Percentiles rank a stretch among this genome's conserved stretches.
These are phyloP conservation scores for Caenorhabditis parvicauda DNA, from an alignment of 2,888 invertebrate genomes.

Conservation along the genomic window DNA sequence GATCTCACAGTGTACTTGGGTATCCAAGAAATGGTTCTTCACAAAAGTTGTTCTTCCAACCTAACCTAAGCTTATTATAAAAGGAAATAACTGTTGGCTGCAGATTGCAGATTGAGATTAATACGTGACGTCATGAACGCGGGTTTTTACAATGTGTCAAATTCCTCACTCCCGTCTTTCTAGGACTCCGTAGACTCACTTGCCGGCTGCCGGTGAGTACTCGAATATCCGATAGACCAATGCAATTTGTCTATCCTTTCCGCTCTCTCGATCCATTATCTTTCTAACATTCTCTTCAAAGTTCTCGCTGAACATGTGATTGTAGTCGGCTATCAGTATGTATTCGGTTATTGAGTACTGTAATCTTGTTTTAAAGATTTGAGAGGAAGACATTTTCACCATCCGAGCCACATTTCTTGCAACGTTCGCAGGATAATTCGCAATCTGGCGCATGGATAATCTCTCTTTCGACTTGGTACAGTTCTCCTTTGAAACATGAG, in stretches of 20 bases:
- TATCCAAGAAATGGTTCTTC: too few species aligned
- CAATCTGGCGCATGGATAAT: background rate
- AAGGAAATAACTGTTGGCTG: too few species aligned
- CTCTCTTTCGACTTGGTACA: background rate
- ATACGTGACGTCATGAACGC: too few species aligned
- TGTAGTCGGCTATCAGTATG: constrained; percentile 15
- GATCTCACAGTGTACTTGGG: too few species aligned
- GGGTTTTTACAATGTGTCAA: too few species aligned
- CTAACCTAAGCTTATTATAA: too few species aligned
- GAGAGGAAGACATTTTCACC: constrained; percentile 4
- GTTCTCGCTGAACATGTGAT: constrained; percentile 11
- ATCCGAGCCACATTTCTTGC: constrained; percentile 16
- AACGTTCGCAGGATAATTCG: constrained; percentile 11
- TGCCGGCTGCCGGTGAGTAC: too few species aligned
- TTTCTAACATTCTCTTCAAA: constrained; percentile 11
- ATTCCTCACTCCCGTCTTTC: too few species aligned
- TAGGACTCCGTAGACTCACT: too few species aligned
- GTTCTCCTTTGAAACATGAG: background rate
- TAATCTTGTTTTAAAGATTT: too few species aligned
- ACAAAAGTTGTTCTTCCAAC: too few species aligned
- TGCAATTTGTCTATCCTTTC: background rate
- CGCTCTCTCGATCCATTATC: background rate
- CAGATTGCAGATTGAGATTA: too few species aligned
- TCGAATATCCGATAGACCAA: constrained; percentile 21
- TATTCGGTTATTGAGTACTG: constrained; percentile 14